These are phyloP conservation scores for Brachionus calyciflorus DNA, from an alignment of 1,140 invertebrate genomes.

Conservation along the genomic window DNA sequence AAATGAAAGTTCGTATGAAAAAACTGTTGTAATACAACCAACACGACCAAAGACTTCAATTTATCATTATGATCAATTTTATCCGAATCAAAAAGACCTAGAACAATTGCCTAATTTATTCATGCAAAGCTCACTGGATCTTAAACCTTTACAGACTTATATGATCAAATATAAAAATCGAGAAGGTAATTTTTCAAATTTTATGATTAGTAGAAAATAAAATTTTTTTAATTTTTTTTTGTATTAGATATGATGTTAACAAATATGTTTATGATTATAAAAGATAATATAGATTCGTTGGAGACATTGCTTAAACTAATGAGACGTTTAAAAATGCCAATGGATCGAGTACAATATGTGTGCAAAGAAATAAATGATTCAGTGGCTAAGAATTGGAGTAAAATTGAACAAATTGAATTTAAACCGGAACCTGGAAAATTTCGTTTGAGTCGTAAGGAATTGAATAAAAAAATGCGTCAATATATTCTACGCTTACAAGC, in stretches of 20 bases:
- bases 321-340: slow-evolving; percentile 42
- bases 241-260: slow-evolving; percentile 32
- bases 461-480: slow-evolving; percentile 21
- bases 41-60: neutral
- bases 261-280: slow-evolving; percentile 42
- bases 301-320: slow-evolving; percentile 34
- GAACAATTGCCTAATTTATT: neutral
- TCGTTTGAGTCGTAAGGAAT: neutral
- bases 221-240: too few relatives aligned
- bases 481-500: slow-evolving; percentile 32
- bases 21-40: neutral
- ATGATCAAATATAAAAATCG: slow-evolving; percentile 30
- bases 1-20: too few relatives aligned
- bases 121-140: neutral
- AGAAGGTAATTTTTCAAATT: neutral
- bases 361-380: slow-evolving; percentile 42
- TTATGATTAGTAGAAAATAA: neutral
- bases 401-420: slow-evolving; percentile 32
- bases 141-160: slow-evolving; percentile 26
- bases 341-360: slow-evolving; percentile 43
- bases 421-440: slow-evolving; percentile 16
- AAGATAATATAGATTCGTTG: slow-evolving; percentile 33
- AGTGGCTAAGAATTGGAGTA: slow-evolving; percentile 30
- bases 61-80: slow-evolving; percentile 21
- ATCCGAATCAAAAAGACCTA: neutral